A percentile compares a stretch with the other conserved stretches of the same genome.
Conservation (phyloP, 2,888 invertebrate species). For the Cataglyphis cursor region DNA sequence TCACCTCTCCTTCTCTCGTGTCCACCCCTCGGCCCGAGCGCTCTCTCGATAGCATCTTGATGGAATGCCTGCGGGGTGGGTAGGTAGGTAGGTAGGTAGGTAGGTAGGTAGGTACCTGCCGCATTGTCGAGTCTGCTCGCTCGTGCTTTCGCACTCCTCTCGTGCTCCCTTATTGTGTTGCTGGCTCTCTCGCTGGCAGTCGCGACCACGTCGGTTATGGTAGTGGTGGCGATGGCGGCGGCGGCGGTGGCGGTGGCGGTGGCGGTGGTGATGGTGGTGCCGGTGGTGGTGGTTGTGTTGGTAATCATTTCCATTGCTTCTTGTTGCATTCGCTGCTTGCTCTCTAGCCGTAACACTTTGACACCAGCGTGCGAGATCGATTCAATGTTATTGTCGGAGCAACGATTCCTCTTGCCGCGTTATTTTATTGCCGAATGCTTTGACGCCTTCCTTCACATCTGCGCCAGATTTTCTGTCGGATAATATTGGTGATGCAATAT, state of each 20-base stretch:
- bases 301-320: conserved; percentile 47
- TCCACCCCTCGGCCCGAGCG: conserved; percentile 63
- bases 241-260: background rate
- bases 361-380: conserved; percentile 28
- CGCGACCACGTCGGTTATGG: conserved; percentile 59
- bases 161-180: conserved; percentile 66
- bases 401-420: conserved; percentile 8
- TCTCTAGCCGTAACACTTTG: conserved; percentile 48
- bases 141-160: conserved; percentile 68
- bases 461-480: background rate
- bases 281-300: conserved; percentile 34
- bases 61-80: conserved; percentile 84
- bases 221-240: conserved; percentile 47
- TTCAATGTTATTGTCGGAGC: conserved; percentile 24
- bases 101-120: conserved; percentile 77
- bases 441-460: background rate
- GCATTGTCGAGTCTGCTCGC: conserved; percentile 81
- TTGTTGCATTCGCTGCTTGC: conserved; percentile 38
- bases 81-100: conserved; percentile 64
- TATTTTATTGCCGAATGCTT: conserved; percentile 6
- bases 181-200: conserved; percentile 54
- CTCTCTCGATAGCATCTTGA: conserved; percentile 85
- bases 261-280: background rate
- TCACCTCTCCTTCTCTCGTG: conserved; percentile 53
- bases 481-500: background rate